phyloP scores from a whole-genome alignment of 2,797 vertebrate species.

The Fratercula arctica region DNA sequence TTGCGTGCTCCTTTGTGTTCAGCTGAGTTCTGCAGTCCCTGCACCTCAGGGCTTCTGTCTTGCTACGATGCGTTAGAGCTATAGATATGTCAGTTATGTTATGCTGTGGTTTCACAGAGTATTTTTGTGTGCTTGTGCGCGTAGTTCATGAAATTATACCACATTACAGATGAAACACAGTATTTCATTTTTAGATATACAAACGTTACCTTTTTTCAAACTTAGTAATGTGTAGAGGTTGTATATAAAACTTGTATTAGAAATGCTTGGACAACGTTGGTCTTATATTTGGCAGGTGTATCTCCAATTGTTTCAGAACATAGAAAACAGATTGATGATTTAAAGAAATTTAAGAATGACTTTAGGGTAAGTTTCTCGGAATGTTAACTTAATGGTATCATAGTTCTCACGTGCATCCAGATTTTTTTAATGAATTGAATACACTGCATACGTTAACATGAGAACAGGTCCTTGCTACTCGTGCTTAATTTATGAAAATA shows the following conservation, averaged over 20 bases:
- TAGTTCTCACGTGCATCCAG: background rate
- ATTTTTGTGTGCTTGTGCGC: background rate
- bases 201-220: background rate
- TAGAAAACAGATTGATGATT: constrained; percentile 98
- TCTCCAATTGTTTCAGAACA: constrained; percentile 92
- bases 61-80: background rate
- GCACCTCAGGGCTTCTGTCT: constrained; percentile 35
- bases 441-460: background rate
- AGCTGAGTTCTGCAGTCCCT: constrained; percentile 14
- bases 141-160: background rate
- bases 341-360: constrained; percentile 99
- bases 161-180: background rate
- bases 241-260: background rate
- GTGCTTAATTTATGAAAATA: background rate
- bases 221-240: background rate
- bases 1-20: background rate
- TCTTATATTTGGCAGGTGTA: constrained; percentile 80
- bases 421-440: background rate
- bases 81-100: background rate
- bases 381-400: background rate
- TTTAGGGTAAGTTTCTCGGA: constrained; percentile 90
- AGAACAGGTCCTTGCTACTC: background rate
- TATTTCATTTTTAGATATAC: background rate
- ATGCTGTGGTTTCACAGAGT: background rate
- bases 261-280: constrained; percentile 16